Percentiles rank a stretch among this genome's conserved stretches.
Evolutionary conservation across 2,797 vertebrate genomes (phyloP).

Genomic region (Anableps anableps): DNA sequence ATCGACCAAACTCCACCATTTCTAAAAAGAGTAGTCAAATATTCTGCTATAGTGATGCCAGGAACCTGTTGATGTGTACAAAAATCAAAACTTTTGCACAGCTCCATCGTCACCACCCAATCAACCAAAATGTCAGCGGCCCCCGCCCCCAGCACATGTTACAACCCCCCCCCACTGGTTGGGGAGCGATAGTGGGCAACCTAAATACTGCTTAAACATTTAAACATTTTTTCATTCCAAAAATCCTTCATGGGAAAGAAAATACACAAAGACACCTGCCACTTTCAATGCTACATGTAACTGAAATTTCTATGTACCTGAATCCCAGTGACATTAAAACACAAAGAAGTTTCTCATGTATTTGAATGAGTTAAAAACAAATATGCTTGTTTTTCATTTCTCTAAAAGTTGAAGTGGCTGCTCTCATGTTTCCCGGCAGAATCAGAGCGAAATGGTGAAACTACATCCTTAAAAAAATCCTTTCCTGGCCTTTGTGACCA

Average conservation of each 20-base stretch:
- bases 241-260: not conserved
- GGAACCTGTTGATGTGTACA: not conserved
- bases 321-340: not conserved
- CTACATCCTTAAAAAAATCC: slow-evolving; percentile 26
- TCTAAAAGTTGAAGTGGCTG: slow-evolving; percentile 32
- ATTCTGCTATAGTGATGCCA: not conserved
- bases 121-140: too few species aligned
- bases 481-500: not conserved
- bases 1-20: not conserved
- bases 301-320: too few species aligned
- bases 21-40: not conserved
- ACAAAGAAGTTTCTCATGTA: not conserved
- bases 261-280: not conserved
- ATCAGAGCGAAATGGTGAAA: slow-evolving; percentile 41
- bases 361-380: slow-evolving; percentile 5
- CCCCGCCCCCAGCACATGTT: too few species aligned
- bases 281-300: not conserved
- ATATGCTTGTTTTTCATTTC: slow-evolving; percentile 24
- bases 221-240: not conserved
- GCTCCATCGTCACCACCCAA: too few species aligned
- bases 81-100: too few species aligned
- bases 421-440: slow-evolving; percentile 28
- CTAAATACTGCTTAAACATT: not conserved
- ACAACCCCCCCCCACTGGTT: too few species aligned
- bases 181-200: not conserved